Evolutionary conservation across 2,797 vertebrate genomes (phyloP).

Genomic region (Telmatherina bonti): DNA sequence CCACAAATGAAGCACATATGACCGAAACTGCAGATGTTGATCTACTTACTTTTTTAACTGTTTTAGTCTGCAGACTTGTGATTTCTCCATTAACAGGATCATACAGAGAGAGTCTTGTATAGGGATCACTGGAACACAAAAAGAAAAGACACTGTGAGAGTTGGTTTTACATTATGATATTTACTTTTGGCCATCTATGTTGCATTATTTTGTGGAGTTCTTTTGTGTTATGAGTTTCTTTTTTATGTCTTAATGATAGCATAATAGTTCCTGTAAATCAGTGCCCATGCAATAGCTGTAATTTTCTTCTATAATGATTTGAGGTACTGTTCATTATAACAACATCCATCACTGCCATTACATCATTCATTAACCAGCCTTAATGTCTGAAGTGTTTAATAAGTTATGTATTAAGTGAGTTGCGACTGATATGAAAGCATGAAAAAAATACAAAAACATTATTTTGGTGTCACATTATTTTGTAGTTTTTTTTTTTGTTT

Average conservation of each 20-base stretch:
- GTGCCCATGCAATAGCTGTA: slow-evolving; percentile 2
- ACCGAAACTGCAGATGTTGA: background rate
- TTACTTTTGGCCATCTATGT: too few species aligned
- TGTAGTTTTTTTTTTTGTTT: too few species aligned
- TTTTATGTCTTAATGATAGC: slow-evolving; percentile 15
- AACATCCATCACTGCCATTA: slow-evolving; percentile 23
- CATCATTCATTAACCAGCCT: slow-evolving; percentile 29
- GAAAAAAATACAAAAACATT: background rate
- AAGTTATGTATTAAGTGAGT: slow-evolving; percentile 26
- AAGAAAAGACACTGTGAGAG: slow-evolving; percentile 23
- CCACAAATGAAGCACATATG: background rate
- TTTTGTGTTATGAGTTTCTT: background rate
- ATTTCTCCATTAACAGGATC: slow-evolving; percentile 89
- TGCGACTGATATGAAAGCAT: background rate
- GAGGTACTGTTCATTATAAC: slow-evolving; percentile 33
- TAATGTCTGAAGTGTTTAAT: slow-evolving; percentile 9
- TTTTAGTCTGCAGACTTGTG: slow-evolving; percentile 94
- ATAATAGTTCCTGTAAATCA: slow-evolving; percentile 10
- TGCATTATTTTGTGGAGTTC: background rate
- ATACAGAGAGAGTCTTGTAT: slow-evolving; percentile 92
- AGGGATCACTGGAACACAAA: slow-evolving; percentile 88
- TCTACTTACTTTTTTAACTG: slow-evolving; percentile 89
- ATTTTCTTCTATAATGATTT: slow-evolving; percentile 29
- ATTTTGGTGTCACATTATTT: too few species aligned
- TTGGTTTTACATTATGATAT: too few species aligned